phyloP scores from a whole-genome alignment of 2,888 invertebrate species.

The Polydrusus tereticollis region DNA sequence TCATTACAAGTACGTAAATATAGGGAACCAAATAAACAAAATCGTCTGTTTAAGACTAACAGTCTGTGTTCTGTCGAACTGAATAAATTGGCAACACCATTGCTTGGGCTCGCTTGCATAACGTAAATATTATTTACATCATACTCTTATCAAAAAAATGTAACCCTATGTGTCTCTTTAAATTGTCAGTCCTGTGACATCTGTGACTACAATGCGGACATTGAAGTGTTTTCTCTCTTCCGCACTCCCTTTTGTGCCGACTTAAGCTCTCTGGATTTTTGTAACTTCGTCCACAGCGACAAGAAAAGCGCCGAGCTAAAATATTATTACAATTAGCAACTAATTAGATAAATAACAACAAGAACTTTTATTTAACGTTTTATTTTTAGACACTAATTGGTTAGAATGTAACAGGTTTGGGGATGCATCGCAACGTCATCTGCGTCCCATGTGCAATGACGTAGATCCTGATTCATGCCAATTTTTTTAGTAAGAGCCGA shows the following conservation, averaged over 20 bases:
- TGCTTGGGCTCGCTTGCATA: too few relatives aligned
- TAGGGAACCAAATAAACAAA: too few relatives aligned
- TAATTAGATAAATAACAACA: not conserved
- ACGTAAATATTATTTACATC: not conserved
- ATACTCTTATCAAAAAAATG: constrained; percentile 25
- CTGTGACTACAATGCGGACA: constrained; percentile 53
- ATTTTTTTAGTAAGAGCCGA: too few relatives aligned
- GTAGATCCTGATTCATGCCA: too few relatives aligned
- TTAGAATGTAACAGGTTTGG: too few relatives aligned
- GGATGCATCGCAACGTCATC: too few relatives aligned
- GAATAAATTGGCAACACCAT: too few relatives aligned
- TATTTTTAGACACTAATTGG: not conserved
- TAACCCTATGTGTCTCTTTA: constrained; percentile 48
- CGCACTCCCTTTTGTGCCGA: constrained; percentile 55
- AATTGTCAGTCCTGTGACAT: constrained; percentile 51
- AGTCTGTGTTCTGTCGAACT: too few relatives aligned
- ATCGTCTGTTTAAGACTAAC: too few relatives aligned
- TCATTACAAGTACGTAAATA: too few relatives aligned
- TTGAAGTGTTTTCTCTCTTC: constrained; percentile 52
- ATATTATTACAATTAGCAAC: not conserved
- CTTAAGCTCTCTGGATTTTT: constrained; percentile 56
- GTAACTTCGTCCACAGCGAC: constrained; percentile 55
- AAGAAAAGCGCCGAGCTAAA: constrained; percentile 33
- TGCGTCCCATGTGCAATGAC: too few relatives aligned
- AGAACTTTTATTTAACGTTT: not conserved